Conservation (phyloP, 2,888 invertebrate genomes). For the Eristalinus sepulchralis region DNA sequence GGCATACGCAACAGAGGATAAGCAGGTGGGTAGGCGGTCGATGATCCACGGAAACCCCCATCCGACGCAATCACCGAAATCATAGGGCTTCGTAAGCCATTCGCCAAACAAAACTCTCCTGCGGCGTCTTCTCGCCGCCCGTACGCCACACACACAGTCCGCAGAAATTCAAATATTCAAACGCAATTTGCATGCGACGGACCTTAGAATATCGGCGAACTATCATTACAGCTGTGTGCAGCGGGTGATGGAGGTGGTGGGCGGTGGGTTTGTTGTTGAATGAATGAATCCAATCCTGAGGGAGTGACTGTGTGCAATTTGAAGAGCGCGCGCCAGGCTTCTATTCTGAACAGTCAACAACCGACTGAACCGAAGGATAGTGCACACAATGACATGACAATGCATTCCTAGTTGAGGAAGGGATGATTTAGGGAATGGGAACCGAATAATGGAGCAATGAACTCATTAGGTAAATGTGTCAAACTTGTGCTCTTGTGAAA, state of each 20-base stretch:
- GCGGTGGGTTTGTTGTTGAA: background rate
- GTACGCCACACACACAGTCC: background rate
- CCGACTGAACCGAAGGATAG: slow-evolving; percentile 20
- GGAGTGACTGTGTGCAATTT: slow-evolving; percentile 14
- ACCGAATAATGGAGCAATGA: slow-evolving; percentile 25
- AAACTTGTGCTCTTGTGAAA: background rate
- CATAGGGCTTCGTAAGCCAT: slow-evolving; percentile 47
- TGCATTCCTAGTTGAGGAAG: slow-evolving; percentile 23
- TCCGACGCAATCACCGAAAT: slow-evolving; percentile 38
- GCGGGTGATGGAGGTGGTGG: background rate
- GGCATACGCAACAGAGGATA: background rate
- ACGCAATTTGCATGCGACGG: slow-evolving; percentile 58
- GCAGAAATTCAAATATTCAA: slow-evolving; percentile 56
- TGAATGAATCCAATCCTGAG: background rate
- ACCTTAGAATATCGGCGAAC: slow-evolving; percentile 44
- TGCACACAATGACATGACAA: slow-evolving; percentile 28
- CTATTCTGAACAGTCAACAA: background rate
- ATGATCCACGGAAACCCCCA: slow-evolving; percentile 15
- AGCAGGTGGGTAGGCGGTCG: background rate
- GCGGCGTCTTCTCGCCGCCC: background rate
- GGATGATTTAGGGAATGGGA: slow-evolving; percentile 8
- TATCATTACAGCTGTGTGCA: background rate
- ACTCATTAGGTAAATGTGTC: slow-evolving; percentile 47
- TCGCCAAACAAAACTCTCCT: slow-evolving; percentile 2
- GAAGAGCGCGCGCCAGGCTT: slow-evolving; percentile 18